Base-by-base conservation (phyloP, 1,140 invertebrate species). In the Drosophila quadrilineata region DNA sequence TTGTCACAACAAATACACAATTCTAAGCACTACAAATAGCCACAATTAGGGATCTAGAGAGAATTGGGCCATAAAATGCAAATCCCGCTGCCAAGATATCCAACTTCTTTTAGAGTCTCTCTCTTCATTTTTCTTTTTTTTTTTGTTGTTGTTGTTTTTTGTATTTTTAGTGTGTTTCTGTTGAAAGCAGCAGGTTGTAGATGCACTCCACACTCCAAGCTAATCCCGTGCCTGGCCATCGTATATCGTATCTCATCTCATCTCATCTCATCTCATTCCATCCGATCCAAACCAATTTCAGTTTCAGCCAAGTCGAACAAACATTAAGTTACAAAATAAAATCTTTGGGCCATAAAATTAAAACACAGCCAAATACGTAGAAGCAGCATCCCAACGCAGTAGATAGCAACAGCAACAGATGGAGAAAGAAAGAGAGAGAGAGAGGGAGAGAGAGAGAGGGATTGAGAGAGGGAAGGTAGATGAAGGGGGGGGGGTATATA, bases 261-360 rank as follows among this genome's bases (percentile, higher is more conserved):
- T n/a, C n/a, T n/a, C n/a, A n/a, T n/a, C n/a, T n/a, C n/a, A n/a
- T n/a, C n/a, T n/a, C n/a, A n/a, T n/a, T n/a, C n/a, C n/a, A 35
- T 41, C 33, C 53, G 24, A 49, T n/a, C 52, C 26, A 56, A 54
- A 50, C 46, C 46, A 59, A 59, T 41, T 46, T 28, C 52, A 36
- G 48, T 21, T 53, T 24, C 49, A 53, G 48, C 56, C 46, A 54
- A 67, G 63, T 53, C 43, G 60, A 82, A 68, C 67, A 80, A 82
- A 82, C 76, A 82, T 82, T 75, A 82, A 82, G 76, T 82, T 69
- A 82, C 76, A 82, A 82, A 82, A 82, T 82, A 82, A 80, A 80
- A 82, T 71, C 76, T 80, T 63, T 80, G 75, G 71, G 43, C 76
- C 76, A 80, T 80, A 80, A 82, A 82, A 82, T 82, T 75, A 82